phyloP scores from a whole-genome alignment of 2,888 invertebrate species.

The Lasioglossum figueresi region DNA sequence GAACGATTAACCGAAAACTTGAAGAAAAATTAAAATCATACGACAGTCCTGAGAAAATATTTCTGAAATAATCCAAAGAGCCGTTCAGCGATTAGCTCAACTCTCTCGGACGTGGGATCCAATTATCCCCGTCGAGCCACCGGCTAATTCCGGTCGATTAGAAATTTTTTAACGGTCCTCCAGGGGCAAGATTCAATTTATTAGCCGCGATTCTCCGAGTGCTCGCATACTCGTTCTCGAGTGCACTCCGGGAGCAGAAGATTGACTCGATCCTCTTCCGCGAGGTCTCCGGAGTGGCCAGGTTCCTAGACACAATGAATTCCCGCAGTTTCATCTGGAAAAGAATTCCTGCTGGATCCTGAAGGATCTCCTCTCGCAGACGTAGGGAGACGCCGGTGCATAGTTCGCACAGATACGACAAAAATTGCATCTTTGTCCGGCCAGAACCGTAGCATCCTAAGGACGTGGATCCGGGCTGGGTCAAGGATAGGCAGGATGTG shows the following conservation, averaged over 20 bases:
- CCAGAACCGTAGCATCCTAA: slow-evolving; percentile 63
- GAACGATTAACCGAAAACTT: no score
- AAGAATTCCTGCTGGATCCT: slow-evolving; percentile 8
- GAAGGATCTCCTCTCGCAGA: background rate
- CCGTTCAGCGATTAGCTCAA: background rate
- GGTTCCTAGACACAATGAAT: background rate
- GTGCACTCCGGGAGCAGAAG: background rate
- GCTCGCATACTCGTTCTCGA: background rate
- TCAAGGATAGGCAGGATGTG: slow-evolving; percentile 83
- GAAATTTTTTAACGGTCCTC: background rate
- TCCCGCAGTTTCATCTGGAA: background rate
- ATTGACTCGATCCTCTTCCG: background rate
- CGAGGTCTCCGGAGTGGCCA: background rate
- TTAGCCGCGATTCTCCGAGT: background rate
- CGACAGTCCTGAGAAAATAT: no score
- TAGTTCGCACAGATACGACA: slow-evolving; percentile 16
- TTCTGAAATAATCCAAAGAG: background rate
- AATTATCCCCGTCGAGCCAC: background rate
- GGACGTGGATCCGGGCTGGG: slow-evolving; percentile 78
- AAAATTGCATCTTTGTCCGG: slow-evolving; percentile 43
- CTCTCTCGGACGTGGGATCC: background rate
- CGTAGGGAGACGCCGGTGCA: slow-evolving; percentile 2
- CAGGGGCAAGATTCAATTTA: background rate
- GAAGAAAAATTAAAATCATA: no score
- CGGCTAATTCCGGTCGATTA: background rate